Evolutionary conservation across 37 sponge, comb jelly and placozoan genomes (phyloP), one percentile per base, ranked within the genome.

Genomic region (Axinella damicornis): DNA sequence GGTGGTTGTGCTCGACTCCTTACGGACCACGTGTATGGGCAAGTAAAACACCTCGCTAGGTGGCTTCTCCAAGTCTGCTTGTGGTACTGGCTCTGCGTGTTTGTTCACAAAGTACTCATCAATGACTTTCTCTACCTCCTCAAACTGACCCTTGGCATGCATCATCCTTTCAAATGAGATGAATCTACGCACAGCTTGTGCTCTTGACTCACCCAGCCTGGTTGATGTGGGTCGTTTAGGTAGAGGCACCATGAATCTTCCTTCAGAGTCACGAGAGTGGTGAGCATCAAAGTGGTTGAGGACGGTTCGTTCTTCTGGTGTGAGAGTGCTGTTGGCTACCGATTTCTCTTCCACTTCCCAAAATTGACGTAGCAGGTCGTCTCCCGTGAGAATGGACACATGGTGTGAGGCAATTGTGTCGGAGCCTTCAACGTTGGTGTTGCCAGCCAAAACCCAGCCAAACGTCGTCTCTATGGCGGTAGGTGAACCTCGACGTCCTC

Each of bases 1-100:
- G n/a, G 85, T 75, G 22, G 68, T 84, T 11, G 85, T 84, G 57
- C 85, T 84, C 24, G 76, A 84, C 54, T 85, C 86, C 79, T 85
- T 85, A 21, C 28, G 21, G 9, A 85, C 86, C 14, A 53, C 66
- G 38, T 84, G 85, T 24, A 82, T 61, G 19, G 83, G 83, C 19
- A 82, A 28, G 39, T 82, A 84, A 33, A 84, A 84, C 21, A 87
- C 75, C 27, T 27, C 28, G 0, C 74, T 27, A 52, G 15, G 57
- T 20, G 88, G 88, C 52, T 87, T 87, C n/a, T 87, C 38, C 53
- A 87, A 25, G 36, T 87, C 88, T 35, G 67, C 63, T 38, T 35
- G 18, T 31, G 81, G 88, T 20, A 80, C 87, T 19, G 16, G 38
- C 39, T 87, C 82, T 37, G 80, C 88, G 52, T 87, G 88, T 25